phyloP scores from a whole-genome alignment of 2,113 vertebrate genomes.

The Tenebrosternarchus preto region DNA sequence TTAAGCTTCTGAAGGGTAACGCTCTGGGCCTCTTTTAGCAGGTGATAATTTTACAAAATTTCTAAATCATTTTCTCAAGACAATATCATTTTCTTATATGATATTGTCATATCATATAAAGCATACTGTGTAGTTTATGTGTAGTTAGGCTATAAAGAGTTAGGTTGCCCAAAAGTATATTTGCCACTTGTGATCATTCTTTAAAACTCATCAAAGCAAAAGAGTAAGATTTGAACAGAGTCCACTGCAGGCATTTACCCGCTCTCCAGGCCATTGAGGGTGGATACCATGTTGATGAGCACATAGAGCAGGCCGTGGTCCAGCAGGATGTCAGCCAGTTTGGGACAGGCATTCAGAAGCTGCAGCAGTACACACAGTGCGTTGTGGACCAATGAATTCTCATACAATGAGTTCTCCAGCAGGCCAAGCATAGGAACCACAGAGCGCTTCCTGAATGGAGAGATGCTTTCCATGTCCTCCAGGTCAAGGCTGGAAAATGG shows the following conservation, averaged over 20 bases:
- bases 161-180: not conserved
- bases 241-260: constrained; percentile 75
- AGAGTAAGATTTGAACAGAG: not conserved
- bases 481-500: constrained; percentile 80
- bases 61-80: too few relatives aligned
- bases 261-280: constrained; percentile 91
- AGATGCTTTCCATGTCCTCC: constrained; percentile 88
- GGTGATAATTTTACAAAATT: too few relatives aligned
- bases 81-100: too few relatives aligned
- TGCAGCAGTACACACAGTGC: constrained; percentile 89
- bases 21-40: too few relatives aligned
- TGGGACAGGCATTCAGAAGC: constrained; percentile 91
- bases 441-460: constrained; percentile 90
- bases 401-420: constrained; percentile 92
- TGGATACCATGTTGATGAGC: constrained; percentile 90
- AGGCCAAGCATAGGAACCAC: constrained; percentile 92
- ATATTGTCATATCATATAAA: too few relatives aligned
- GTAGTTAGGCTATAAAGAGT: not conserved
- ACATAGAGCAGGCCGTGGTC: constrained; percentile 96
- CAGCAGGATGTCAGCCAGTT: constrained; percentile 92
- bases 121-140: too few relatives aligned
- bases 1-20: too few relatives aligned
- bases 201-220: not conserved
- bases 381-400: constrained; percentile 89
- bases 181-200: not conserved